Conservation (phyloP, 2,797 vertebrate genomes). For the Sebastes alutus region DNA sequence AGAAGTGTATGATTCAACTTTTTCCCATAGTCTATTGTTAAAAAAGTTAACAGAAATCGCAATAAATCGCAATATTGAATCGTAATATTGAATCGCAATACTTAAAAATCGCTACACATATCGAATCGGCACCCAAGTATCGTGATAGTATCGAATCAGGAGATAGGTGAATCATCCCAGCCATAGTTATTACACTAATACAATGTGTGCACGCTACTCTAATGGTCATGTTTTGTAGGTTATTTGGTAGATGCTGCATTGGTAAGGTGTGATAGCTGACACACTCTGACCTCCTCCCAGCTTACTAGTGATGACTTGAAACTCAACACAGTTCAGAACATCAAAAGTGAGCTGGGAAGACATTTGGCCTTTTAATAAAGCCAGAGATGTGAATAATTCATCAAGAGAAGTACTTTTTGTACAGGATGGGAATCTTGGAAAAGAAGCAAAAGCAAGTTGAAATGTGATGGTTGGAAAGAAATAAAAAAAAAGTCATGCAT, state of each 20-base stretch:
- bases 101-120: too few species aligned
- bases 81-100: too few species aligned
- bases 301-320: neutral
- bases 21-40: too few species aligned
- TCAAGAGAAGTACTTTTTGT: neutral
- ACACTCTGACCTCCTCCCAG: neutral
- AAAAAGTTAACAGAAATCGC: too few species aligned
- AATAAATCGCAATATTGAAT: too few species aligned
- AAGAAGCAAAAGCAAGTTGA: conserved; percentile 27
- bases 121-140: too few species aligned
- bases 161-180: too few species aligned
- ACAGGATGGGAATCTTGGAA: neutral
- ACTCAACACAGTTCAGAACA: neutral
- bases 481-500: conserved; percentile 19
- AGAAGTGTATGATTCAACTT: too few species aligned
- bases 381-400: neutral
- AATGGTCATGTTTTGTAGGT: neutral
- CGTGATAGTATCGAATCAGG: too few species aligned
- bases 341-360: neutral
- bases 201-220: neutral
- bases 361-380: neutral
- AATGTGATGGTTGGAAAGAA: neutral
- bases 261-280: neutral
- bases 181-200: neutral
- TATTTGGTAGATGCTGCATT: neutral